These are phyloP conservation scores for Zygaena filipendulae DNA, from an alignment of 2,888 invertebrate species.

Conservation along the genomic window DNA sequence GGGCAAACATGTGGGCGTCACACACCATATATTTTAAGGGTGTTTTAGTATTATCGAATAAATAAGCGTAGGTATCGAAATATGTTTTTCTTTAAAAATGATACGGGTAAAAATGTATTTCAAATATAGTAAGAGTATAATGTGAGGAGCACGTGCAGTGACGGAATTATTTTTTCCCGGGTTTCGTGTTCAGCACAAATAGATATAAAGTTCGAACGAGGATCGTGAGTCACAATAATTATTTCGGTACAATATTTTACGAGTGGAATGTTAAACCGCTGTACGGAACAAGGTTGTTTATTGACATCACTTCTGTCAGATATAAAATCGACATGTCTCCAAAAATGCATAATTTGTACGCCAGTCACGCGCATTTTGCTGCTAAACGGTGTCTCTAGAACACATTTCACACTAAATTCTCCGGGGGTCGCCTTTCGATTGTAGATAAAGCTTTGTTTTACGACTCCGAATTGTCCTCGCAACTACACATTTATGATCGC, in stretches of 20 bases:
- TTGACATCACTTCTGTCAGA: constrained; percentile 64
- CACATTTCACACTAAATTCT: constrained; percentile 65
- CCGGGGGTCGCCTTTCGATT: constrained; percentile 48
- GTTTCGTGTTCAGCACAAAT: no score
- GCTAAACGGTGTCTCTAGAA: constrained; percentile 66
- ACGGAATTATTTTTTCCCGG: no score
- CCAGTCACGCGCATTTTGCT: constrained; percentile 63
- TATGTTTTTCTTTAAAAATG: no score
- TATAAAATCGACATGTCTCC: constrained; percentile 64
- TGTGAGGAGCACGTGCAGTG: no score
- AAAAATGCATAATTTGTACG: constrained; percentile 66
- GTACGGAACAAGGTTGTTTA: constrained; percentile 62
- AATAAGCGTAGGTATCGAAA: no score
- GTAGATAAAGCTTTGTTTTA: constrained; percentile 64
- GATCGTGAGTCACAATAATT: no score
- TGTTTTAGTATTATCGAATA: no score
- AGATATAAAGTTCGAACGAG: no score
- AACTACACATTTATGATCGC: constrained; percentile 54
- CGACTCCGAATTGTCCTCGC: constrained; percentile 59
- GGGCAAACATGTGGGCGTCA: constrained; percentile 44
- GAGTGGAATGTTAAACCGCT: constrained; percentile 53
- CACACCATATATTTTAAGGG: constrained; percentile 36
- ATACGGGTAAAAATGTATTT: no score
- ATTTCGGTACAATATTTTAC: constrained; percentile 35
- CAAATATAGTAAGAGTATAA: no score